Conservation (phyloP, 2,888 invertebrate genomes). For the Synanthedon tipuliformis region DNA sequence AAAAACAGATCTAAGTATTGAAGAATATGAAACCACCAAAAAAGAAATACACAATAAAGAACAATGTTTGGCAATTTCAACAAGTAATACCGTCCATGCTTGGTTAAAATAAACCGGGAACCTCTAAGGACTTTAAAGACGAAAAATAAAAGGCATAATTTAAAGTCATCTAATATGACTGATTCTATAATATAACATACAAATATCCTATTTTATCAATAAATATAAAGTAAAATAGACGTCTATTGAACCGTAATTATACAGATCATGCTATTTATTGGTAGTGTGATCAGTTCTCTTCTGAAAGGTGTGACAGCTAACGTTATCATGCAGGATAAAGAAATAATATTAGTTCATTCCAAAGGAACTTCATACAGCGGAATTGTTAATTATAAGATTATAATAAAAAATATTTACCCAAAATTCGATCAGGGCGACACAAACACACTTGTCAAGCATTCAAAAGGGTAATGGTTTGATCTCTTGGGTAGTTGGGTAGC, state of each 20-base stretch:
- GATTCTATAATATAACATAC: background rate
- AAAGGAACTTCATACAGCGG: slow-evolving; percentile 53
- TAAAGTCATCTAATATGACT: slow-evolving; percentile 29
- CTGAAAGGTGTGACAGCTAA: slow-evolving; percentile 41
- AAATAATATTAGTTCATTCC: slow-evolving; percentile 56
- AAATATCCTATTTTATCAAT: background rate
- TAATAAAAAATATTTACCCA: slow-evolving; percentile 67
- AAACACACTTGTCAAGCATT: slow-evolving; percentile 57
- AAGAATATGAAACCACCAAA: slow-evolving; percentile 10
- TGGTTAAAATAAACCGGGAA: slow-evolving; percentile 19
- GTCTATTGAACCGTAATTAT: slow-evolving; percentile 1
- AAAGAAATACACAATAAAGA: slow-evolving; percentile 2
- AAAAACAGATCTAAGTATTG: background rate
- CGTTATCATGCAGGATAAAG: slow-evolving; percentile 39
- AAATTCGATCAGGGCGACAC: slow-evolving; percentile 63
- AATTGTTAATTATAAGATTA: slow-evolving; percentile 50
- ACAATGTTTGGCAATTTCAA: slow-evolving; percentile 17
- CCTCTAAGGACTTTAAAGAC: slow-evolving; percentile 13
- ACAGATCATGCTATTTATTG: slow-evolving; percentile 47
- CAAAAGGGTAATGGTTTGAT: slow-evolving; percentile 35
- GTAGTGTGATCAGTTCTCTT: slow-evolving; percentile 28
- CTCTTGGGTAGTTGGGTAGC: slow-evolving; percentile 44
- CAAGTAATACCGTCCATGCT: slow-evolving; percentile 28
- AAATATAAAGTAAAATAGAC: background rate
- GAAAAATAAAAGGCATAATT: slow-evolving; percentile 11